Percentiles rank a stretch among this genome's conserved stretches.
Evolutionary conservation across 2,888 invertebrate genomes (phyloP).

Genomic region (Apamea crenata): DNA sequence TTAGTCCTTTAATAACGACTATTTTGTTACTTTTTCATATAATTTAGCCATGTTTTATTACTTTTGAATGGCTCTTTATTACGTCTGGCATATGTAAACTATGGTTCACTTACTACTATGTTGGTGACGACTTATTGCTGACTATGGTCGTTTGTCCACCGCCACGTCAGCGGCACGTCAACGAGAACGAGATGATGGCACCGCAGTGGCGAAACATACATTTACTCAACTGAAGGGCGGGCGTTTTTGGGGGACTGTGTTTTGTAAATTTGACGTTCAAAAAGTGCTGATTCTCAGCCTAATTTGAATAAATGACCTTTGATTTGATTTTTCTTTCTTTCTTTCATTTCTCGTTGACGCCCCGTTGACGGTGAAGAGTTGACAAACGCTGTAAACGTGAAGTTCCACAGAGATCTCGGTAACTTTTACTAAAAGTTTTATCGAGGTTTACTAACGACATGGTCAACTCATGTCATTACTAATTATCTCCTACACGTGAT

Average conservation of each 20-base stretch:
- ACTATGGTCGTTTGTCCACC: neutral
- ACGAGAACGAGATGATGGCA: too few species aligned
- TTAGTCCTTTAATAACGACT: conserved; percentile 79
- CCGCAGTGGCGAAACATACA: neutral
- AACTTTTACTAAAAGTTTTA: conserved; percentile 3
- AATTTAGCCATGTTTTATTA: conserved; percentile 75
- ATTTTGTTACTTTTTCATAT: conserved; percentile 74
- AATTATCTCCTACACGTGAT: conserved; percentile 15
- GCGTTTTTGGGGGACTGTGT: too few species aligned
- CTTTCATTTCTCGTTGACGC: neutral
- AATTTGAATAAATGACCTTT: too few species aligned
- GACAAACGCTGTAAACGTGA: neutral
- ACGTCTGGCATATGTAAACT: conserved; percentile 59
- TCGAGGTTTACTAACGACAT: neutral
- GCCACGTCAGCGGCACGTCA: too few species aligned
- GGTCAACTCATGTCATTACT: neutral
- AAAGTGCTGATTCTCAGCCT: too few species aligned
- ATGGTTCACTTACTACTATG: conserved; percentile 60
- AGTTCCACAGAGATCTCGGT: neutral
- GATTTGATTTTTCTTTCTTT: too few species aligned
- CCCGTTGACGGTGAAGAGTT: neutral
- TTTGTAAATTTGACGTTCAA: too few species aligned
- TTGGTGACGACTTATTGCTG: conserved; percentile 47
- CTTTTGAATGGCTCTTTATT: conserved; percentile 75
- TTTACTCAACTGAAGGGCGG: too few species aligned